phyloP scores from a whole-genome alignment of 2,113 vertebrate species.

The Mirounga angustirostris region DNA sequence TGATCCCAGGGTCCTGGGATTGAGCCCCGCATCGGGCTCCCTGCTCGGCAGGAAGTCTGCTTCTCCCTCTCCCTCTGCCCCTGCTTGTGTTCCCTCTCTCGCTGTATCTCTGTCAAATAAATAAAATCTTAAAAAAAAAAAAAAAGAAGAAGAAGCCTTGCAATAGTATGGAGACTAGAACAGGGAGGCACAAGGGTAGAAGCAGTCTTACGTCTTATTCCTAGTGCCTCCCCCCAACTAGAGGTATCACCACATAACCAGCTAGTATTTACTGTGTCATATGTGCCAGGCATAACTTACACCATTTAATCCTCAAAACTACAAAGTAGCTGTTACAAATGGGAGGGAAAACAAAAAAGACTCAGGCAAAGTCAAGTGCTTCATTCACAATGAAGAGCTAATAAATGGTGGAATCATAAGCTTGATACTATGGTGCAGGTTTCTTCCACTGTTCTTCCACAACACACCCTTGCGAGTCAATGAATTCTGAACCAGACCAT shows the following conservation, averaged over 20 bases:
- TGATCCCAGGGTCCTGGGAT: too few species aligned
- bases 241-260: not conserved
- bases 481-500: not conserved
- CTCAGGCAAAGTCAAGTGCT: not conserved
- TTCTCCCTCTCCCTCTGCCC: too few species aligned
- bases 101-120: too few species aligned
- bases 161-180: not conserved
- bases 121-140: too few species aligned
- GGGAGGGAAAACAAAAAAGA: not conserved
- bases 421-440: not conserved
- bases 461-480: not conserved
- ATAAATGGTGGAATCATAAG: not conserved
- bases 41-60: too few species aligned
- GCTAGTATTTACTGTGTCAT: not conserved
- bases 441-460: not conserved
- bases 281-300: not conserved
- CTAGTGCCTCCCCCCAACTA: not conserved
- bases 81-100: too few species aligned
- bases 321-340: not conserved
- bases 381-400: not conserved
- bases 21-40: too few species aligned
- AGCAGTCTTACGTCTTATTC: not conserved
- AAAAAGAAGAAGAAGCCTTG: not conserved
- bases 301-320: slow-evolving; percentile 16
- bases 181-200: not conserved